Percentiles rank a stretch among this genome's conserved stretches.
These are phyloP conservation scores for Otolemur garnettii DNA, from an alignment of 2,113 vertebrate species.

Conservation along the genomic window DNA sequence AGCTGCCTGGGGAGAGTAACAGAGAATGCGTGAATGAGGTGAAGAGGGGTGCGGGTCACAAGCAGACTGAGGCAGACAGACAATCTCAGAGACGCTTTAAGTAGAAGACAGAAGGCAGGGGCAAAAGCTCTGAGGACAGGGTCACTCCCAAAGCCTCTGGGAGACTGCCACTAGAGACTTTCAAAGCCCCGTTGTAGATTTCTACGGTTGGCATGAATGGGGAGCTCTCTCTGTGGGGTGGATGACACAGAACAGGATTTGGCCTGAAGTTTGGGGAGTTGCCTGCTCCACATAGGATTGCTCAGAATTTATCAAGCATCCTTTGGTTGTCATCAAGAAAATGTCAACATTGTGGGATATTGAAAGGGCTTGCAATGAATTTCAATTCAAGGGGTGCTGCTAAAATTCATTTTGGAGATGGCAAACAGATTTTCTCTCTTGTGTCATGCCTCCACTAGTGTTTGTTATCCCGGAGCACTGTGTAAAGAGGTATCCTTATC, in stretches of 20 bases:
- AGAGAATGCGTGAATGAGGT: background rate
- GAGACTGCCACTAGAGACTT: background rate
- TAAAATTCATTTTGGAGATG: too few relatives aligned
- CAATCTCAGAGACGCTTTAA: background rate
- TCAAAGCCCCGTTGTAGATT: background rate
- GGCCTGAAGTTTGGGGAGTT: background rate
- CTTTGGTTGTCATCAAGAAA: background rate
- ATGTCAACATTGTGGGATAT: background rate
- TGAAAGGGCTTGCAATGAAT: background rate
- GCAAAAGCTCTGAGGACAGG: background rate
- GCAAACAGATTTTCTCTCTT: background rate
- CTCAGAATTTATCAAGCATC: background rate
- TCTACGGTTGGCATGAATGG: background rate
- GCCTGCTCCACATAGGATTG: background rate
- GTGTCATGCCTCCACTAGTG: too few relatives aligned
- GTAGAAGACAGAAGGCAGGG: fast-evolving
- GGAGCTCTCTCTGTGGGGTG: background rate
- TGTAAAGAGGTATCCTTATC: background rate
- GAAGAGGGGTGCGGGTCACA: background rate
- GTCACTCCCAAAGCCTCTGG: background rate
- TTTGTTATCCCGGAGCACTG: background rate
- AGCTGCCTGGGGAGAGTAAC: background rate
- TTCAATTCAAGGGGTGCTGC: too few relatives aligned
- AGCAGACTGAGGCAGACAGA: background rate
- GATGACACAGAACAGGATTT: background rate